phyloP scores from a whole-genome alignment of 2,888 invertebrate genomes.

The Rhagophthalmus giganteus region DNA sequence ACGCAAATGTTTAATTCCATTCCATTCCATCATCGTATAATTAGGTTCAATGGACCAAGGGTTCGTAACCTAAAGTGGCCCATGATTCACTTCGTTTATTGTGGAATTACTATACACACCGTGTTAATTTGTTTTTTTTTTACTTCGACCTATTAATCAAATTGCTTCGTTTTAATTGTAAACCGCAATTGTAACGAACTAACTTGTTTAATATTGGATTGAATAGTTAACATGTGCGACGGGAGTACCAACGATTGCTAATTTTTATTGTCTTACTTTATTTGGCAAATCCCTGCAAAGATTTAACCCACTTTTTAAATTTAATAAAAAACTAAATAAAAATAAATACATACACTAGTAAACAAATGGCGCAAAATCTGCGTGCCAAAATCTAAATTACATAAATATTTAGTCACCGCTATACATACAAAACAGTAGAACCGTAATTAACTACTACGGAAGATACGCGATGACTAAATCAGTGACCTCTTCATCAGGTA shows the following conservation, averaged over 20 bases:
- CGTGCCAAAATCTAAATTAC: constrained; percentile 3
- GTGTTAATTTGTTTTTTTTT: background rate
- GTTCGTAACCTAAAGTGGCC: constrained; percentile 5
- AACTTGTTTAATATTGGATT: no score
- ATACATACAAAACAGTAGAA: background rate
- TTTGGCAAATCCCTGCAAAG: background rate
- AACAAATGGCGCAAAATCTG: constrained; percentile 1
- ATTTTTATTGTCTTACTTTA: no score
- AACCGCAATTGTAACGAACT: no score
- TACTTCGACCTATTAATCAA: background rate
- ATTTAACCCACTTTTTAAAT: background rate
- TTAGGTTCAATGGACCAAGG: constrained; percentile 24
- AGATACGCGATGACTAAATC: constrained; percentile 1
- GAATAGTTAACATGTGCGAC: no score
- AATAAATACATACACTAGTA: background rate
- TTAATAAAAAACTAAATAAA: background rate
- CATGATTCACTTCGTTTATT: constrained; percentile 17
- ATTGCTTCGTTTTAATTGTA: background rate
- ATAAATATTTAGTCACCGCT: background rate
- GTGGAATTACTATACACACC: constrained; percentile 6
- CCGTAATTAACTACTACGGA: constrained; percentile 1
- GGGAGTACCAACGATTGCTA: no score
- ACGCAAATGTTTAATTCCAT: constrained; percentile 12
- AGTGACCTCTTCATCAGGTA: constrained; percentile 1
- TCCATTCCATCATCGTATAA: constrained; percentile 14